Conservation (phyloP, 2,113 vertebrate genomes). For the Emydura subglobosa region DNA sequence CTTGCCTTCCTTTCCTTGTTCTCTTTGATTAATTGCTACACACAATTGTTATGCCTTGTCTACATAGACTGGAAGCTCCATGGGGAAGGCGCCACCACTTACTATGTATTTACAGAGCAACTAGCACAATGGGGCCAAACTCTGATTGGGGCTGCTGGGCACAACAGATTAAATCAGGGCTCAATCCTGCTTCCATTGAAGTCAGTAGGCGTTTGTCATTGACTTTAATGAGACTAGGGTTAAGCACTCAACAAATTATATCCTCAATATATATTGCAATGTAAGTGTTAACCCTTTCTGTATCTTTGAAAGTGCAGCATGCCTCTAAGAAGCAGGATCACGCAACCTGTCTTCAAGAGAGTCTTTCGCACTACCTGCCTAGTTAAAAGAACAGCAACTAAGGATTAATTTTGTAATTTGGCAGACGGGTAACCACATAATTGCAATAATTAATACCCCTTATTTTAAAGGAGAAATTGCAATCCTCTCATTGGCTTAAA, state of each 20-base stretch:
- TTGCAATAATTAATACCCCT: fast-evolving
- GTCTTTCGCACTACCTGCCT: background rate
- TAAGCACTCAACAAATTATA: background rate
- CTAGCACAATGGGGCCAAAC: background rate
- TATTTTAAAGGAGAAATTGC: background rate
- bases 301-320: background rate
- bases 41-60: too few species aligned
- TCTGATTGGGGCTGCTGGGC: background rate
- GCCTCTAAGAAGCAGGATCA: background rate
- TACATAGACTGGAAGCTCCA: too few species aligned
- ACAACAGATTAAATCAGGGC: background rate
- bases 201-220: fast-evolving
- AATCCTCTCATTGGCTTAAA: background rate
- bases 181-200: background rate
- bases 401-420: background rate
- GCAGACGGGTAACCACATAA: background rate
- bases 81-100: too few species aligned
- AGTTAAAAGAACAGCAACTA: background rate
- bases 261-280: background rate
- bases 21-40: too few species aligned
- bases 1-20: too few species aligned
- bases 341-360: background rate
- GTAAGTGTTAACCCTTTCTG: background rate
- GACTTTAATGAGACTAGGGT: background rate
- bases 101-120: too few species aligned